Evolutionary conservation across 1,140 invertebrate species (phyloP).

Genomic region (Stratiolaelaps scimitus): DNA sequence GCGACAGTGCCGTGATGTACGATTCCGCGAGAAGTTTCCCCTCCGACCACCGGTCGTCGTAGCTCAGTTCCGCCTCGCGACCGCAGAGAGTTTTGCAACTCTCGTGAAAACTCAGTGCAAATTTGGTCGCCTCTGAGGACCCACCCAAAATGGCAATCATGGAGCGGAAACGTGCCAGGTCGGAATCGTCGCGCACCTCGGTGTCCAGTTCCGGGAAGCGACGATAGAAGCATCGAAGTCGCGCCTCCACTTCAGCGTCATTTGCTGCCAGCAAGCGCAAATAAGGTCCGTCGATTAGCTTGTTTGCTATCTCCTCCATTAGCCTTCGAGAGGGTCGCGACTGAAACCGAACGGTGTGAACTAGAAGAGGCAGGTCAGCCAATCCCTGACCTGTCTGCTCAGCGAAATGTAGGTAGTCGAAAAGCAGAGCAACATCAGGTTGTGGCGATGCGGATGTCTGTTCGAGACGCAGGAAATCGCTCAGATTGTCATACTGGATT

Average conservation of each 20-base stretch:
- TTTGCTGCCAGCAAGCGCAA: constrained; percentile 15
- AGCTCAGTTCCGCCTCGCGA: constrained; percentile 6
- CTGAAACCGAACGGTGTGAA: constrained; percentile 19
- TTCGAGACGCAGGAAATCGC: constrained; percentile 23
- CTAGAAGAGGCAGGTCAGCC: constrained; percentile 19
- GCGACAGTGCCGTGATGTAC: constrained; percentile 24
- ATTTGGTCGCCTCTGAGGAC: not conserved
- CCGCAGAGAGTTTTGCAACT: not conserved
- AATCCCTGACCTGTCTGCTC: constrained; percentile 7
- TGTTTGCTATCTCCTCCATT: constrained; percentile 21
- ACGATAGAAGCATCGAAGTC: constrained; percentile 18
- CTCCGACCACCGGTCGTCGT: too few relatives aligned
- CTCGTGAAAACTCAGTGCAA: not conserved
- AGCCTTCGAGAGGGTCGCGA: constrained; percentile 15
- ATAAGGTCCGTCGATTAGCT: constrained; percentile 19
- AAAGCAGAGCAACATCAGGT: constrained; percentile 16
- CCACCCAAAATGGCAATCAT: constrained; percentile 13
- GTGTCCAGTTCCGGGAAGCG: not conserved
- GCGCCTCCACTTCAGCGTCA: constrained; percentile 16
- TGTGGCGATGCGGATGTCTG: not conserved
- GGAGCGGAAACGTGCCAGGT: constrained; percentile 18
- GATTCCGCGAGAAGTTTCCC: not conserved
- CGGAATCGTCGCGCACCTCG: constrained; percentile 1
- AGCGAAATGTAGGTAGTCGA: constrained; percentile 26
- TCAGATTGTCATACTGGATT: constrained; percentile 20